Evolutionary conservation across 2,113 vertebrate species (phyloP).

Genomic region (Ceyx melanurus): DNA sequence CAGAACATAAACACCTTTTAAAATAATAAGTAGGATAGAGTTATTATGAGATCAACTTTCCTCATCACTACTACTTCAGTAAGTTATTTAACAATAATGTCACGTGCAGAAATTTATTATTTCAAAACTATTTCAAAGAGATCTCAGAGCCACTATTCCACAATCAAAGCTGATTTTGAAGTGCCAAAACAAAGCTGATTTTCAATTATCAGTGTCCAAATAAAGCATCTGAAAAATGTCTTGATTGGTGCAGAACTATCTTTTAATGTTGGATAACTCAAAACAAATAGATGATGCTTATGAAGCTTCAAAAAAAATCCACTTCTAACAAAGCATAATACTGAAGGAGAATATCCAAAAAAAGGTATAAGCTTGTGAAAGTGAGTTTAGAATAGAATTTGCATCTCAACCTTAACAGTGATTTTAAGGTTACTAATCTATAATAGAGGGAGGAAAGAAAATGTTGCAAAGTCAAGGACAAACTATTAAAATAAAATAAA

Average conservation of each 20-base stretch:
- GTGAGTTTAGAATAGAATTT: not conserved
- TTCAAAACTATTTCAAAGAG: slow-evolving; percentile 28
- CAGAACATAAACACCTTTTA: not conserved
- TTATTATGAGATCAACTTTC: not conserved
- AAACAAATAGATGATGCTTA: slow-evolving; percentile 46
- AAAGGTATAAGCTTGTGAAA: slow-evolving; percentile 3
- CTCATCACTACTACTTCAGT: not conserved
- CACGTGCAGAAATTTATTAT: slow-evolving; percentile 3
- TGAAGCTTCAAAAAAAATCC: slow-evolving; percentile 37
- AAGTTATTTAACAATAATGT: not conserved
- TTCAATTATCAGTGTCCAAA: slow-evolving; percentile 56
- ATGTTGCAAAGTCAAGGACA: not conserved
- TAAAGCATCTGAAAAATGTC: slow-evolving; percentile 2
- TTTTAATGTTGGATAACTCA: slow-evolving; percentile 42
- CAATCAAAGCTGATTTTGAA: slow-evolving; percentile 61
- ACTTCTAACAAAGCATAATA: slow-evolving; percentile 14
- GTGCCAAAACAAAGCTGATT: slow-evolving; percentile 60
- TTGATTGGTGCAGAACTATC: slow-evolving; percentile 36
- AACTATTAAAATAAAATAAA: slow-evolving; percentile 36
- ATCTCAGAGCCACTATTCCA: not conserved
- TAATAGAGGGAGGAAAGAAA: not conserved
- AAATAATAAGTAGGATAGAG: not conserved
- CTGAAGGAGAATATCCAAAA: not conserved
- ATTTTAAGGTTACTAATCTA: not conserved
- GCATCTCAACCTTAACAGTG: not conserved